These are phyloP conservation scores for Penaeus monodon DNA, from an alignment of 2,888 invertebrate species.

Conservation along the genomic window DNA sequence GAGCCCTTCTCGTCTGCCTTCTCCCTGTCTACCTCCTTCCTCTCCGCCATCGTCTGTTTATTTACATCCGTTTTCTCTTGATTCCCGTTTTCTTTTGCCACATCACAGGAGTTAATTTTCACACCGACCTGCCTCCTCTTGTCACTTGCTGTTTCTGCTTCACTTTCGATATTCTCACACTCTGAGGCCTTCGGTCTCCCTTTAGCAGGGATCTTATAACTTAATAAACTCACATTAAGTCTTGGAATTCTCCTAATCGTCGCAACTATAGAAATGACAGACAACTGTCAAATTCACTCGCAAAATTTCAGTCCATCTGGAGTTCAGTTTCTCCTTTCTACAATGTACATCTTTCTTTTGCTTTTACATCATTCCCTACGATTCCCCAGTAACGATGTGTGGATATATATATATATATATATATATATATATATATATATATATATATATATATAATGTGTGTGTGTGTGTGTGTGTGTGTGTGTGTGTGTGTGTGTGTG, in stretches of 20 bases:
- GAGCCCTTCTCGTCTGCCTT: constrained; percentile 1
- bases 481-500: background rate
- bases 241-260: too few species aligned
- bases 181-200: too few species aligned
- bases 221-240: too few species aligned
- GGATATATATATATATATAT: background rate
- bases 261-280: too few species aligned
- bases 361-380: too few species aligned
- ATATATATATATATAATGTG: constrained; percentile 8
- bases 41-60: constrained; percentile 27
- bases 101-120: background rate
- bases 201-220: too few species aligned
- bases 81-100: background rate
- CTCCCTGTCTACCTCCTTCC: background rate
- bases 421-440: background rate
- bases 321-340: too few species aligned
- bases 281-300: too few species aligned
- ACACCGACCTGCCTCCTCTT: background rate
- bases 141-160: background rate
- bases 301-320: too few species aligned
- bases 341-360: too few species aligned
- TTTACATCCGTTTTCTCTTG: constrained; percentile 37
- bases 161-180: too few species aligned
- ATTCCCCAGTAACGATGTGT: too few species aligned
- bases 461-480: background rate